phyloP scores from a whole-genome alignment of 64 coral and sea anemone species.

The Pocillopora verrucosa region DNA sequence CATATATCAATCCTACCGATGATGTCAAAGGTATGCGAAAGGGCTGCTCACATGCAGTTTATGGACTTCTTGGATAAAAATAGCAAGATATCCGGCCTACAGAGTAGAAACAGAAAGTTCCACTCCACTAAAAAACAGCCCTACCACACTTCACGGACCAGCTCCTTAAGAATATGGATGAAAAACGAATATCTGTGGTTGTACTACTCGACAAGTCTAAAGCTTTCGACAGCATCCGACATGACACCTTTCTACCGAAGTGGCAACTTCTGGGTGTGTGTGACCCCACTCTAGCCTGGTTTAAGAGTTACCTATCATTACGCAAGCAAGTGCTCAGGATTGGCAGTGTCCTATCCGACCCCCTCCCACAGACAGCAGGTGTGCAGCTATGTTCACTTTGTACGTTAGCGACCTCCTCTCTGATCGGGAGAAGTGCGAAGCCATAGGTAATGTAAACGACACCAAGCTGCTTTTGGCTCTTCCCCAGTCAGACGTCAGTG shows the following conservation, averaged over 20 bases:
- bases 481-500: too few species aligned
- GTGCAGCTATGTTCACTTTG: background rate
- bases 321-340: constrained; percentile 30
- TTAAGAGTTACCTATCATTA: constrained; percentile 10
- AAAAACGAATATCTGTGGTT: too few species aligned
- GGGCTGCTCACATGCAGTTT: background rate
- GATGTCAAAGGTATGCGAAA: background rate
- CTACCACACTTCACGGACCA: background rate
- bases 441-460: constrained; percentile 48
- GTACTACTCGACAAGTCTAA: background rate
- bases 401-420: constrained; percentile 19
- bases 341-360: background rate
- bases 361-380: background rate
- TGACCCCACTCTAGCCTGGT: constrained; percentile 7
- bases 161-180: too few species aligned
- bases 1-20: too few species aligned
- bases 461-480: constrained; percentile 36
- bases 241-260: background rate
- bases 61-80: background rate
- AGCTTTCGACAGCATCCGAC: constrained; percentile 54
- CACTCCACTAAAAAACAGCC: background rate
- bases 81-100: background rate
- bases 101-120: background rate
- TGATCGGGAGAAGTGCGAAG: constrained; percentile 36
- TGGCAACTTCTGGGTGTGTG: constrained; percentile 14